A percentile compares a stretch with the other conserved stretches of the same genome.
These are phyloP conservation scores for Macropus fuliginosus DNA, from an alignment of 2,797 vertebrate species.

Conservation along the genomic window DNA sequence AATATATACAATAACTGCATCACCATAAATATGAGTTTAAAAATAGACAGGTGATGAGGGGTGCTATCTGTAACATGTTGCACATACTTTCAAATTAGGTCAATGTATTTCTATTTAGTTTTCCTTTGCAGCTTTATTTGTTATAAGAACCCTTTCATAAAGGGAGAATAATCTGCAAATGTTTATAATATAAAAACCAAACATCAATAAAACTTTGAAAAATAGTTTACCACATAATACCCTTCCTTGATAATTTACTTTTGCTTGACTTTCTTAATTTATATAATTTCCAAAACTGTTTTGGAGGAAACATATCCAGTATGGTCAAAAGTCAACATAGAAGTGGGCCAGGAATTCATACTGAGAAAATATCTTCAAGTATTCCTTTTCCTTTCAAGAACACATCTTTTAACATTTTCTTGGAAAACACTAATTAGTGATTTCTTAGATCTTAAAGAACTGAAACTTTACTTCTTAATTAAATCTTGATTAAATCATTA, in stretches of 20 bases:
- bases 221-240: not conserved
- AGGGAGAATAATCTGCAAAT: not conserved
- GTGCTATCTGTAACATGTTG: not conserved
- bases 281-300: not conserved
- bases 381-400: not conserved
- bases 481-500: not conserved
- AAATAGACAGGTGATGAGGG: not conserved
- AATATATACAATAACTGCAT: not conserved
- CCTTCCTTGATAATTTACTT: not conserved
- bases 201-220: not conserved
- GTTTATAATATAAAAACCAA: not conserved
- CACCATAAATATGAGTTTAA: not conserved
- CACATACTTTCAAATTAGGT: not conserved
- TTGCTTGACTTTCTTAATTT: not conserved
- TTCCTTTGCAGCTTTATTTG: not conserved
- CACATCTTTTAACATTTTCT: not conserved
- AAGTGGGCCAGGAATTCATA: not conserved
- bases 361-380: not conserved
- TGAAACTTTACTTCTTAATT: not conserved
- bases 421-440: not conserved
- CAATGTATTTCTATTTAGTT: not conserved
- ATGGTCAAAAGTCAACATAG: not conserved
- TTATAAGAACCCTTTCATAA: not conserved
- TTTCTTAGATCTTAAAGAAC: not conserved
- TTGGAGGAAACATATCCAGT: not conserved